A percentile compares a stretch with the other conserved stretches of the same genome.
Evolutionary conservation across 1,140 invertebrate species (phyloP).

Genomic region (Drosophila simulans): DNA sequence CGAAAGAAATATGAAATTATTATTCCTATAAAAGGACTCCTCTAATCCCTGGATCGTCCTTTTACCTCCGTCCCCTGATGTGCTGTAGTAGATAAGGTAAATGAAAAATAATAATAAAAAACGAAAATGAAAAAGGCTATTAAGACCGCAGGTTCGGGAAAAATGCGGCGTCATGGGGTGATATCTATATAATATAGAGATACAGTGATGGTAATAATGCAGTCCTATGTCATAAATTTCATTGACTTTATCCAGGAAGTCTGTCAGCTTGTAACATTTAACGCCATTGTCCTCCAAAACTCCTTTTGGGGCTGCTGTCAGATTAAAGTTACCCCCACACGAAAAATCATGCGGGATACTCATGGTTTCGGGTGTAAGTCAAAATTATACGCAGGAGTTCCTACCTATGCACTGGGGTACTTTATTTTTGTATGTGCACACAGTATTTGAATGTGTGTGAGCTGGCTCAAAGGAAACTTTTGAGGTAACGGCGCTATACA

Average conservation of each 20-base stretch:
- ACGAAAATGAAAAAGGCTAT: slow-evolving; percentile 57
- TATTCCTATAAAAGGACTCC: slow-evolving; percentile 55
- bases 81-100: slow-evolving; percentile 42
- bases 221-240: slow-evolving; percentile 76
- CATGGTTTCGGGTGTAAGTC: neutral
- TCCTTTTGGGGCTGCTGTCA: slow-evolving; percentile 46
- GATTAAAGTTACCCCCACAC: neutral
- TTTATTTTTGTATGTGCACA: neutral
- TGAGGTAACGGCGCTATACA: no score
- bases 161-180: slow-evolving; percentile 60
- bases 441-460: no score
- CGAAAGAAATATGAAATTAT: slow-evolving; percentile 79
- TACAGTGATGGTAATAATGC: slow-evolving; percentile 21
- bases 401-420: neutral
- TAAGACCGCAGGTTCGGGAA: slow-evolving; percentile 70
- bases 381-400: slow-evolving; percentile 11
- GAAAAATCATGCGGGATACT: slow-evolving; percentile 63
- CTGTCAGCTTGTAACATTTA: slow-evolving; percentile 75
- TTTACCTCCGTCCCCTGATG: neutral
- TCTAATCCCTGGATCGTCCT: slow-evolving; percentile 28
- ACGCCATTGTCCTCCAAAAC: slow-evolving; percentile 66
- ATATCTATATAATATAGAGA: slow-evolving; percentile 7
- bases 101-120: slow-evolving; percentile 57
- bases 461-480: no score
- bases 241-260: slow-evolving; percentile 73